Evolutionary conservation across 2,113 vertebrate species (phyloP), one percentile per base, ranked within the genome.

Genomic region (Nothobranchius furzeri): DNA sequence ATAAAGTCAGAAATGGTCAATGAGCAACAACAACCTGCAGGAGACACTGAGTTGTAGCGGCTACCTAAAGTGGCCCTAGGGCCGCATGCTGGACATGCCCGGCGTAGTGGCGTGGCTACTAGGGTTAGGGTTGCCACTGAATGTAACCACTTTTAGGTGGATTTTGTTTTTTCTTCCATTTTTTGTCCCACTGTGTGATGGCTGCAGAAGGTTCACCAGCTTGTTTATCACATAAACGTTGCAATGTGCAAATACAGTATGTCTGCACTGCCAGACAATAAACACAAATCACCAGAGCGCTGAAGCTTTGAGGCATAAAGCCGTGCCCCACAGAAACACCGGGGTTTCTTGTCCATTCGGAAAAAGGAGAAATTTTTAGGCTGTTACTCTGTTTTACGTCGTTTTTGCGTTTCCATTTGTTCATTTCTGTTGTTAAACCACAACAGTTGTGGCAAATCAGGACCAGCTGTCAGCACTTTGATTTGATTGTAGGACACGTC

Each of bases 401-500:
- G 47, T 67, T 79, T 73, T 58, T 12, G 82, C 71, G 56, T 78
- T 69, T 70, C 69, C 78, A 79, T 80, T 81, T 62, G 58, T 73
- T 81, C 60, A 6, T 52, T 66, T 78, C 63, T 78, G 78, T 80
- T 78, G 73, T 70, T 76, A 36, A 90, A 88, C 86, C 87, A 70
- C 84, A 89, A 82, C 84, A 82, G 85, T 87, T 83, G 85, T 66
- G 78, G 68, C 58, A 87, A 90, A 90, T 89, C 78, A 87, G 62
- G 79, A 60, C 85, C 90, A 91, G 85, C 87, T 90, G 89, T 88
- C 87, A 85, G 77, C 87, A 87, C 89, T 91, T 90, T 89, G 84
- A 91, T 89, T 87, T 90, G 87, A 90, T 91, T 78, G 79, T 70
- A 73, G 76, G 89, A 89, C 62, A 68, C 87, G 90, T 85, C 89